phyloP scores from a whole-genome alignment of 2,888 invertebrate genomes.

The Ochropleura plecta region DNA sequence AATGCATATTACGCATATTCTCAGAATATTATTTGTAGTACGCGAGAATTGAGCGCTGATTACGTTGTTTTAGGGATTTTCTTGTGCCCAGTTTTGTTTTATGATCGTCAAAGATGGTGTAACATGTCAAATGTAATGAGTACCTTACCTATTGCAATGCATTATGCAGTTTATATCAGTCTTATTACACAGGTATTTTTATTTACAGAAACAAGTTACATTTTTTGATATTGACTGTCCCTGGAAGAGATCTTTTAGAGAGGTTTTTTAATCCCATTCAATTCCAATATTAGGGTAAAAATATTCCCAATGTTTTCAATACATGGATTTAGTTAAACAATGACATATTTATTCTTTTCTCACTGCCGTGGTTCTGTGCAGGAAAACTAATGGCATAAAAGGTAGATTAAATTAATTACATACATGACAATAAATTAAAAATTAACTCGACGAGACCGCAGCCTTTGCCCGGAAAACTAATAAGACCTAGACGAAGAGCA shows the following conservation, averaged over 20 bases:
- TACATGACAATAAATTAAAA: not conserved
- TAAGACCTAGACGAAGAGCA: not conserved
- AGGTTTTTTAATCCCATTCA: no score
- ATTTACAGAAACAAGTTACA: no score
- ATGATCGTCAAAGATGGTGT: not conserved
- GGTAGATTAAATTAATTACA: no score
- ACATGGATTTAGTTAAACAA: no score
- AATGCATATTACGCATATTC: slow-evolving; percentile 30
- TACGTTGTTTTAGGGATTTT: not conserved
- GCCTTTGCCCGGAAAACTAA: not conserved
- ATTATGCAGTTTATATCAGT: not conserved
- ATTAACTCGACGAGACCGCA: not conserved
- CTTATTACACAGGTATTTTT: not conserved
- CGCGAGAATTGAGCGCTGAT: not conserved
- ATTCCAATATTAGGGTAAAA: no score
- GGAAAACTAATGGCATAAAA: no score
- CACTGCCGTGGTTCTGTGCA: no score
- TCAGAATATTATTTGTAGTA: slow-evolving; percentile 8
- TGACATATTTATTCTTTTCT: no score
- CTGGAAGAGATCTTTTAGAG: no score
- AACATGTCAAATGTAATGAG: not conserved
- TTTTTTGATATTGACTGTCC: no score
- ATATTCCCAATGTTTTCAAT: no score
- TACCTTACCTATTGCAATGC: not conserved
- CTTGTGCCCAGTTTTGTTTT: not conserved